These are phyloP conservation scores for Heliocidaris erythrogramma DNA, from an alignment of 35 echinoderm and acorn worm species.

Conservation along the genomic window DNA sequence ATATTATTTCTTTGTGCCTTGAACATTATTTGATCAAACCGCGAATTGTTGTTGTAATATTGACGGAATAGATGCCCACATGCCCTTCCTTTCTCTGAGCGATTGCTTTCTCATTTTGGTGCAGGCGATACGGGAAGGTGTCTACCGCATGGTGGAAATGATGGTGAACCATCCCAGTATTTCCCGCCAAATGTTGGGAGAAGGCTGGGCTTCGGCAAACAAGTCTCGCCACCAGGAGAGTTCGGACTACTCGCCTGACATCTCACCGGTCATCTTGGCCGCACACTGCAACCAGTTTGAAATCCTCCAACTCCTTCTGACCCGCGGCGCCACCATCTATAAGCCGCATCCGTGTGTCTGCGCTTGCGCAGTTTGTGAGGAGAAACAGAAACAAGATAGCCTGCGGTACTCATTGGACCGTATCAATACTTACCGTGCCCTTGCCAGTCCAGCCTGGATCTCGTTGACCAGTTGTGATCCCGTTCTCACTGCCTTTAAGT, in stretches of 20 bases:
- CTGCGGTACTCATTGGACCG: constrained; percentile 89
- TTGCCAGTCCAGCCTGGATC: constrained; percentile 96
- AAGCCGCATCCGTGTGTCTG: constrained; percentile 89
- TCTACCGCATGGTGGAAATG: constrained; percentile 99
- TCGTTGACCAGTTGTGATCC: constrained; percentile 96
- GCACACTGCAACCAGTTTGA: constrained; percentile 98
- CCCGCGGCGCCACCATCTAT: constrained; percentile 88
- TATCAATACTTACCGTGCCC: constrained; percentile 87
- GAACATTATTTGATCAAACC: background rate
- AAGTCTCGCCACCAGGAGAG: constrained; percentile 71
- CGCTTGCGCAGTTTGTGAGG: constrained; percentile 75
- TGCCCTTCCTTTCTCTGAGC: background rate
- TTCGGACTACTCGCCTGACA: constrained; percentile 91
- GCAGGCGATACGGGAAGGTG: constrained; percentile 91
- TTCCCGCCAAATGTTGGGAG: constrained; percentile 91
- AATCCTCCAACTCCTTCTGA: constrained; percentile 89
- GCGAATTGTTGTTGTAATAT: background rate
- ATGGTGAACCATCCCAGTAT: constrained; percentile 99
- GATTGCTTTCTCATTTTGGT: background rate
- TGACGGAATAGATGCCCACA: background rate
- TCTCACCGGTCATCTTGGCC: constrained; percentile 96
- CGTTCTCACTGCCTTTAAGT: constrained; percentile 90
- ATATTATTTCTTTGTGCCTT: background rate
- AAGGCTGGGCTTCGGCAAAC: constrained; percentile 78
- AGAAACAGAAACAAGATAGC: constrained; percentile 91